phyloP scores from a whole-genome alignment of 2,113 vertebrate genomes.

The Peromyscus polionotus region DNA sequence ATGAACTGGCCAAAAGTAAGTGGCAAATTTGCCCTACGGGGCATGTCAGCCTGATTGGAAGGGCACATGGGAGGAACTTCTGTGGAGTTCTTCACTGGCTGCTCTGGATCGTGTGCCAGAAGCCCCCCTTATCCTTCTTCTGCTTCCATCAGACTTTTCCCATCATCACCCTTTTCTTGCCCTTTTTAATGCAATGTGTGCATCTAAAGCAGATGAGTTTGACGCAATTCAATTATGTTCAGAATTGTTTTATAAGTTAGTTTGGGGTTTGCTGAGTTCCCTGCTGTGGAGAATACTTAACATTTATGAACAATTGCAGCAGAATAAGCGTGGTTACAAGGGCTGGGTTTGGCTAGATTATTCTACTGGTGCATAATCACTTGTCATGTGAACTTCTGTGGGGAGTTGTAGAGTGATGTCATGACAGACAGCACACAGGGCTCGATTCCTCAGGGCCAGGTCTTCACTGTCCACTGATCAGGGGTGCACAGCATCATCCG shows the following conservation, averaged over 20 bases:
- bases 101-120: neutral
- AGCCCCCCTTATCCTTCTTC: neutral
- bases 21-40: neutral
- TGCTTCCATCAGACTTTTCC: slow-evolving; percentile 9
- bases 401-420: neutral
- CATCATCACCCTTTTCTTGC: neutral
- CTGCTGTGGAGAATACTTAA: neutral
- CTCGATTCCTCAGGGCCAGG: slow-evolving; percentile 77
- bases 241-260: slow-evolving; percentile 22
- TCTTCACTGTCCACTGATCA: neutral
- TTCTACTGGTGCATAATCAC: neutral
- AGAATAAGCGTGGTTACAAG: neutral
- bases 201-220: slow-evolving; percentile 12
- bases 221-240: neutral
- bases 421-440: slow-evolving; percentile 71
- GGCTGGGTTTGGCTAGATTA: slow-evolving; percentile 10
- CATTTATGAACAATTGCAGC: neutral
- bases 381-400: neutral
- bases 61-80: neutral
- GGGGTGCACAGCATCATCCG: neutral
- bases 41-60: neutral
- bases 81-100: fast-evolving
- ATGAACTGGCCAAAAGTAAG: neutral
- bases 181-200: neutral
- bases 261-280: neutral